A percentile compares a stretch with the other conserved stretches of the same genome.
Conservation (phyloP, 23 tunicate genomes). For the Clavelina lepadiformis region DNA sequence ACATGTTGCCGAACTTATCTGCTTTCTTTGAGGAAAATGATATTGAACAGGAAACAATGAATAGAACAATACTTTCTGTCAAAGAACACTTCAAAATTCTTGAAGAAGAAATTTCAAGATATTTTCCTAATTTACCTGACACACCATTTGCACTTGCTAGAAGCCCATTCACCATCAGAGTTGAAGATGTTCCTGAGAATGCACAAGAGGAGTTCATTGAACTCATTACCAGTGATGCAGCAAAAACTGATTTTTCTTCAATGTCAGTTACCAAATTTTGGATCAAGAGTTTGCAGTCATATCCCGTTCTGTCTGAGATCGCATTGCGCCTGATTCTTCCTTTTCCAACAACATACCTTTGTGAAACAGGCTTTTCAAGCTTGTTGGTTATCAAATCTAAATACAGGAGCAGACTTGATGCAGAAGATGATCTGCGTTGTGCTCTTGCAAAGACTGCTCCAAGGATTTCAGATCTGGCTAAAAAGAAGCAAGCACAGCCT, state of each 20-base stretch:
- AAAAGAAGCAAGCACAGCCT: conserved; percentile 19
- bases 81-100: conserved; percentile 18
- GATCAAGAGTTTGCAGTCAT: conserved; percentile 23
- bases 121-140: conserved; percentile 38
- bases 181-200: conserved; percentile 51
- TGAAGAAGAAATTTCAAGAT: conserved; percentile 45
- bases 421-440: conserved; percentile 17
- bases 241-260: conserved; percentile 20
- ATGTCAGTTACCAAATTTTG: conserved; percentile 31
- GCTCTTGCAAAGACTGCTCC: conserved; percentile 18
- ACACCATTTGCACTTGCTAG: conserved; percentile 47
- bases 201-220: conserved; percentile 47
- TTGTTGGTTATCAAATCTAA: conserved; percentile 11
- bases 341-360: conserved; percentile 17
- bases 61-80: conserved; percentile 17
- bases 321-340: conserved; percentile 21
- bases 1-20: conserved; percentile 9
- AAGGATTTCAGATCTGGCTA: conserved; percentile 15
- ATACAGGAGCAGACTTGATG: conserved; percentile 25
- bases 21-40: conserved; percentile 42
- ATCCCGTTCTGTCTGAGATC: conserved; percentile 25
- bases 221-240: conserved; percentile 41
- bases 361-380: conserved; percentile 8
- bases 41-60: conserved; percentile 33
- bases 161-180: conserved; percentile 45